A percentile compares a stretch with the other conserved stretches of the same genome.
Evolutionary conservation across 2,113 vertebrate species (phyloP).

Genomic region (Centrocercus urophasianus): DNA sequence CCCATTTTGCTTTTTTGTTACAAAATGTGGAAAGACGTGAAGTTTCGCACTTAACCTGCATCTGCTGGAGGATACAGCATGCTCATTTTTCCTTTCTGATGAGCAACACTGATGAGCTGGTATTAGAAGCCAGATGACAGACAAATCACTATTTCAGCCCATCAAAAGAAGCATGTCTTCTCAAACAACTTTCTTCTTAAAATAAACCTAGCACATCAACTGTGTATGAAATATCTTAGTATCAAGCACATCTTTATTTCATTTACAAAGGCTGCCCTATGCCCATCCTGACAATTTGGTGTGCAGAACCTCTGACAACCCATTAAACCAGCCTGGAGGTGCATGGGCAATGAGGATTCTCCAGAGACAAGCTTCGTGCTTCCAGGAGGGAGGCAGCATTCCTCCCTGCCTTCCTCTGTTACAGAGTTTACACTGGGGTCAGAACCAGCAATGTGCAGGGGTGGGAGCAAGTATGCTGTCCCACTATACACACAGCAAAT

Average conservation of each 20-base stretch:
- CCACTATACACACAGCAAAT: accelerated
- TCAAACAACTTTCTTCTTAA: neutral
- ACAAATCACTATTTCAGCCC: constrained; percentile 3
- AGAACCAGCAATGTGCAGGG: neutral
- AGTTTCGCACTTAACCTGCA: neutral
- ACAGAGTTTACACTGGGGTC: neutral
- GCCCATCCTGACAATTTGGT: neutral
- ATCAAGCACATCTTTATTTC: neutral
- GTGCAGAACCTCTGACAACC: neutral
- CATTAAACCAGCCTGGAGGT: neutral
- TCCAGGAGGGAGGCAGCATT: neutral
- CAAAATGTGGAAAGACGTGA: neutral
- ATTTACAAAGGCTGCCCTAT: neutral
- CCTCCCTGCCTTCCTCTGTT: neutral
- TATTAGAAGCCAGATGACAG: neutral
- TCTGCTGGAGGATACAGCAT: neutral
- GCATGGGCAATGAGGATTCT: neutral
- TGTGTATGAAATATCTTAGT: neutral
- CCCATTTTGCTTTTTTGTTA: neutral
- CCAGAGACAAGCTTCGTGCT: neutral
- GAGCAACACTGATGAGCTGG: neutral
- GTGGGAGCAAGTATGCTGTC: neutral
- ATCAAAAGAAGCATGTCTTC: neutral
- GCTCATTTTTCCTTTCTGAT: neutral
- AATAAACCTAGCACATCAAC: neutral